Evolutionary conservation across 2,888 invertebrate genomes (phyloP), one percentile per base, ranked within the genome.

Genomic region (Cremastinae sp.): DNA sequence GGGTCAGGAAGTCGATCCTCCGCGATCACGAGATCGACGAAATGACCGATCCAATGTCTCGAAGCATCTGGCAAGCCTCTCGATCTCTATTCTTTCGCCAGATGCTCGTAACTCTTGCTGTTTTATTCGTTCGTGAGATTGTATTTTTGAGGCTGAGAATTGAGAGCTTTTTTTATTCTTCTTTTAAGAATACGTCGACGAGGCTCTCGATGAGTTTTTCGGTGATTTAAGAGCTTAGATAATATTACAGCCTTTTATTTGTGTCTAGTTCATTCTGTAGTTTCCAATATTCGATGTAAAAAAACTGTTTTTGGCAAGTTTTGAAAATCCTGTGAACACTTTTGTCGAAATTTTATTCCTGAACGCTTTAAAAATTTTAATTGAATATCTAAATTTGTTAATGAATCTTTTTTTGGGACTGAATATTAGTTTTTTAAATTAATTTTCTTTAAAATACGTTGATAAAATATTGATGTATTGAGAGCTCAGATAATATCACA

Each of bases 71-170:
- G 8, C 10, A n/a, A 10, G 16, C 8, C 0, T 53, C 22, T 18
- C 5, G 10, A n/a, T 8, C 45, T 59, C 45, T 20, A 18, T 18
- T 9, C n/a, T n/a, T 58, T 12, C 4, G 20, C 18, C 58, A 18
- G 41, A 9, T 37, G 55, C 28, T 37, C 37, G 37, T 14, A 9
- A 56, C 35, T 39, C 18, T 56, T 56, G 37, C 37, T 18, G 55
- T 16, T 16, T 35, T 35, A 56, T 14, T n/a, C 9, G 14, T 9
- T 9, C n/a, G 37, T 20, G n/a, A n/a, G n/a, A 10, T 41, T 39
- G 20, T 20, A 14, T 37, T n/a, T n/a, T n/a, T n/a, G n/a, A n/a
- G n/a, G n/a, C n/a, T n/a, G n/a, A 12, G 7, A 20, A 20, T 3
- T 10, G n/a, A 58, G 10, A 9, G 51, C 9, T 41, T 43, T 41